Percentiles rank a stretch among this genome's conserved stretches.
phyloP scores from a whole-genome alignment of 2,113 vertebrate species.

The Amphilophus citrinellus region DNA sequence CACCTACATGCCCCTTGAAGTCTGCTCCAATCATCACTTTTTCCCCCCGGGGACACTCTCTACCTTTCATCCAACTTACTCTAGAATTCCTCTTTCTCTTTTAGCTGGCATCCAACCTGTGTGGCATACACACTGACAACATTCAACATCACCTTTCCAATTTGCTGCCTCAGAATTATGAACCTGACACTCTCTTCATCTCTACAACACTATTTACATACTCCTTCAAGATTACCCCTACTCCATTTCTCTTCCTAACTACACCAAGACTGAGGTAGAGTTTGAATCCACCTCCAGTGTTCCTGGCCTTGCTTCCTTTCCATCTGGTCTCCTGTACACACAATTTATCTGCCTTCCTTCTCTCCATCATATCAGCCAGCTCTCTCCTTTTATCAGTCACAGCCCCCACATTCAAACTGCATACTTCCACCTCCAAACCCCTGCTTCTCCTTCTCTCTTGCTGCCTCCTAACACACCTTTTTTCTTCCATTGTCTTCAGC shows the following conservation, averaged over 20 bases:
- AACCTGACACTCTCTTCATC: not conserved
- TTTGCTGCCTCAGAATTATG: not conserved
- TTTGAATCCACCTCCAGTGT: not conserved
- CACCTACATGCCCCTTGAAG: not conserved
- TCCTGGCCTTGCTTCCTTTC: not conserved
- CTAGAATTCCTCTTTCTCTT: not conserved
- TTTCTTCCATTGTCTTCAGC: not conserved
- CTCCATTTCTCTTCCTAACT: not conserved
- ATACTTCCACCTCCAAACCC: too few species aligned
- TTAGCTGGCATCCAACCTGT: not conserved
- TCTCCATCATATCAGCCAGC: not conserved
- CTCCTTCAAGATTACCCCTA: not conserved
- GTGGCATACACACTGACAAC: not conserved
- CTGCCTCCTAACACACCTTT: not conserved
- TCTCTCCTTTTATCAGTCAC: not conserved
- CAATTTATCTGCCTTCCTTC: not conserved
- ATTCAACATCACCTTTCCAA: not conserved
- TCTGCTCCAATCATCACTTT: not conserved
- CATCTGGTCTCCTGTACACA: not conserved
- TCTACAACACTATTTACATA: not conserved
- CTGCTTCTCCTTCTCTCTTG: too few species aligned
- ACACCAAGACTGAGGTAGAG: not conserved
- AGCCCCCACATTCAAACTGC: not conserved
- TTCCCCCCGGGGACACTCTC: not conserved
- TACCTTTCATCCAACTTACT: not conserved